Conservation (phyloP, 2,888 invertebrate genomes). For the Cactoblastis cactorum region DNA sequence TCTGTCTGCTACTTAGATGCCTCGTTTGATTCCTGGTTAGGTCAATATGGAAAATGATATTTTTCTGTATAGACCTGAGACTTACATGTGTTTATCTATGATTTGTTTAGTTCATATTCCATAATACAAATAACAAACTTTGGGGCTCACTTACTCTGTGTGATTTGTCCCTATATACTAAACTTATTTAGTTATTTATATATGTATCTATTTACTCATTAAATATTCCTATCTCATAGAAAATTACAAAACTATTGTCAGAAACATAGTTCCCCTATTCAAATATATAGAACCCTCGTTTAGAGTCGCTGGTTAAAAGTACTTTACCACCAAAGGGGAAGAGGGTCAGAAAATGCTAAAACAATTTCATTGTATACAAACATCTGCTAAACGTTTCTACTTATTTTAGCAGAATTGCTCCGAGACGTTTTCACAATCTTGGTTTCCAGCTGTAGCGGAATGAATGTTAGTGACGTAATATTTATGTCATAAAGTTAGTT, state of each 20-base stretch:
- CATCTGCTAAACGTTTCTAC: constrained; percentile 4
- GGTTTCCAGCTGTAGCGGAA: not conserved
- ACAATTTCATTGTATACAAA: not conserved
- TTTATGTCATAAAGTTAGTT: no score
- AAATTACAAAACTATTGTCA: no score
- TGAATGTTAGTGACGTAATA: not conserved
- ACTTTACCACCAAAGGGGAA: not conserved
- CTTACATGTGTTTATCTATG: no score
- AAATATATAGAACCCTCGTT: no score
- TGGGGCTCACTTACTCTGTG: not conserved
- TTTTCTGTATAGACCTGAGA: no score
- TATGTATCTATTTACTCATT: not conserved
- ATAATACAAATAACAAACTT: not conserved
- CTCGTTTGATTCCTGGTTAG: no score
- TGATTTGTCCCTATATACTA: not conserved
- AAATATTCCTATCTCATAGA: no score
- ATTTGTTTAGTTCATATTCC: no score
- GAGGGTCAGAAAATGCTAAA: not conserved
- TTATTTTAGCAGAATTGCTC: not conserved
- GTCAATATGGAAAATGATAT: no score
- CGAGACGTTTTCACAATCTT: not conserved
- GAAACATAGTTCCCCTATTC: no score
- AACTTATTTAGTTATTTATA: not conserved
- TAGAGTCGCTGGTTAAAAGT: no score
- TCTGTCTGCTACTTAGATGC: no score